These are phyloP conservation scores for Heliconius charithonia DNA, from an alignment of 2,888 invertebrate species.

Conservation along the genomic window DNA sequence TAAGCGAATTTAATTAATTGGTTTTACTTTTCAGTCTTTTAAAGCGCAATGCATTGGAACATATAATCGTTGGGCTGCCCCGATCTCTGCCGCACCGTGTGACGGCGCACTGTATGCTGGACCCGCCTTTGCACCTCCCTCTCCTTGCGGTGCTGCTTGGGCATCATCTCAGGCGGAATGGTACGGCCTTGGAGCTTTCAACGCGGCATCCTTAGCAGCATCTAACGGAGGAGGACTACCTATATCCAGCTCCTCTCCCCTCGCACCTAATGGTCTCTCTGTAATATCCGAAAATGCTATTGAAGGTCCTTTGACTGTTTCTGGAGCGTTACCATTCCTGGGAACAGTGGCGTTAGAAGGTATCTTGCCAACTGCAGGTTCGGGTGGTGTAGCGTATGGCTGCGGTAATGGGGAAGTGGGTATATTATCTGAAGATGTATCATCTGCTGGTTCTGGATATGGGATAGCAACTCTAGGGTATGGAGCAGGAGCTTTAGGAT, in stretches of 20 bases:
- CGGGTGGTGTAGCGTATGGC: slow-evolving; percentile 50
- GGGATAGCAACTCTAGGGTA: neutral
- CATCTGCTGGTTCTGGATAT: slow-evolving; percentile 27
- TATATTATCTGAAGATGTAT: slow-evolving; percentile 47
- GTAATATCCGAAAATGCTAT: slow-evolving; percentile 56
- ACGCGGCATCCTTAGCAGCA: slow-evolving; percentile 5
- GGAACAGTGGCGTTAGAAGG: slow-evolving; percentile 54
- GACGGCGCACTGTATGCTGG: neutral
- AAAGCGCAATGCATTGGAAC: slow-evolving; percentile 47
- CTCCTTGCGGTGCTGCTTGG: slow-evolving; percentile 30
- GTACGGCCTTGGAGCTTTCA: slow-evolving; percentile 21
- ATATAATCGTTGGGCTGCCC: slow-evolving; percentile 9
- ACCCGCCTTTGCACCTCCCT: slow-evolving; percentile 2
- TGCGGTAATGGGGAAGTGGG: slow-evolving; percentile 52
- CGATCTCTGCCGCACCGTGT: neutral
- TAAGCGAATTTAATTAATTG: neutral
- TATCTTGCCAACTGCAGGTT: slow-evolving; percentile 50
- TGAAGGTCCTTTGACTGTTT: slow-evolving; percentile 52
- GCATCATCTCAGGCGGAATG: slow-evolving; percentile 26
- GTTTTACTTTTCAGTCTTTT: slow-evolving; percentile 45
- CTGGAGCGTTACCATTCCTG: slow-evolving; percentile 54
- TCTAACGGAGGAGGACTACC: slow-evolving; percentile 46
- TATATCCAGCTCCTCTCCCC: slow-evolving; percentile 54
- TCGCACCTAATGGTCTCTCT: slow-evolving; percentile 53
- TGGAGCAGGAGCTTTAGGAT: slow-evolving; percentile 4